A percentile compares a stretch with the other conserved stretches of the same genome.
These are phyloP conservation scores for Crotalus viridis DNA, from an alignment of 2,113 vertebrate genomes.

Conservation along the genomic window DNA sequence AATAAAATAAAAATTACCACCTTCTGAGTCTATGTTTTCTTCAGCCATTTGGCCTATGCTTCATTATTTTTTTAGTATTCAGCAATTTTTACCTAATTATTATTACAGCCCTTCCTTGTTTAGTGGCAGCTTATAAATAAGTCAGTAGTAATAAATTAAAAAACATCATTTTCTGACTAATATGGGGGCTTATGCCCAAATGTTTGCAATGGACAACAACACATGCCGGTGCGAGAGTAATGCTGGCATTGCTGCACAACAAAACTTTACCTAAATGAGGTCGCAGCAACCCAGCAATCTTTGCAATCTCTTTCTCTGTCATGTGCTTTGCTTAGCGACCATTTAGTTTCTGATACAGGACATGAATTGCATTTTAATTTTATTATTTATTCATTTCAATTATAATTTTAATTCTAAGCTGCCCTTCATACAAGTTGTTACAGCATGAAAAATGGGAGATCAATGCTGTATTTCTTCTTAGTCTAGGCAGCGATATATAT, in stretches of 20 bases:
- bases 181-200: not conserved
- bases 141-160: not conserved
- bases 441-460: slow-evolving; percentile 23
- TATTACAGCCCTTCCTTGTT: not conserved
- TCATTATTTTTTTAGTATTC: slow-evolving; percentile 7
- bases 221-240: not conserved
- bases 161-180: not conserved
- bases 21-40: not conserved
- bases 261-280: not conserved
- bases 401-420: not conserved
- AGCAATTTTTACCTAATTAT: not conserved
- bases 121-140: not conserved
- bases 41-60: not conserved
- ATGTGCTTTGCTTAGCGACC: not conserved
- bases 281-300: not conserved
- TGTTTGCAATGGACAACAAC: not conserved
- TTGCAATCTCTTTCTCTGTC: not conserved
- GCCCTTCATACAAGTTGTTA: not conserved
- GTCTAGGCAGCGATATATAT: slow-evolving; percentile 2
- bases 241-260: not conserved
- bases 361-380: slow-evolving; percentile 12
- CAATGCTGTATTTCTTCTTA: not conserved
- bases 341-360: not conserved
- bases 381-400: slow-evolving; percentile 11
- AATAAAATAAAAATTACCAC: not conserved